These are phyloP conservation scores for Amblyornis subalaris DNA, from an alignment of 2,113 vertebrate genomes.

Conservation along the genomic window DNA sequence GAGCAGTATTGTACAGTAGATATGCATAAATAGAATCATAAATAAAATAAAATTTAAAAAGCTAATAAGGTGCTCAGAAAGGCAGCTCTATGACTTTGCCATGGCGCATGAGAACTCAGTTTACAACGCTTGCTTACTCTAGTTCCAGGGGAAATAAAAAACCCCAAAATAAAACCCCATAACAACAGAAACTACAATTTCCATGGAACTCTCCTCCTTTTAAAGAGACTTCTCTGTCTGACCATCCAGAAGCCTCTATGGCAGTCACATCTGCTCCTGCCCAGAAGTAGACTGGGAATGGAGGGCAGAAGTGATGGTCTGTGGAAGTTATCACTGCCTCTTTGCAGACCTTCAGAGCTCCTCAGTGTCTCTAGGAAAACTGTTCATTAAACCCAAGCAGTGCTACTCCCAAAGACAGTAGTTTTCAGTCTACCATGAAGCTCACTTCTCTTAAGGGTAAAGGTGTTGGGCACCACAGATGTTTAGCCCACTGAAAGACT, in stretches of 20 bases:
- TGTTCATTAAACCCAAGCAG: background rate
- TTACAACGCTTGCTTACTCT: background rate
- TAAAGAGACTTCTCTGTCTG: background rate
- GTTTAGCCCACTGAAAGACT: background rate
- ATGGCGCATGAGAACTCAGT: background rate
- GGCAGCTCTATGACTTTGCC: background rate
- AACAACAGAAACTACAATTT: background rate
- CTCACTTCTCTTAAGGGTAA: background rate
- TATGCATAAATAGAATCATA: slow-evolving; percentile 36
- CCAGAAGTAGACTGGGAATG: background rate
- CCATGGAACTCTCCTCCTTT: background rate
- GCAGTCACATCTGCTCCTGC: background rate
- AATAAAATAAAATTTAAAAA: background rate
- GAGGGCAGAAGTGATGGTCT: background rate
- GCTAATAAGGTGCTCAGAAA: slow-evolving; percentile 40
- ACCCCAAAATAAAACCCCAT: background rate
- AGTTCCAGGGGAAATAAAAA: background rate
- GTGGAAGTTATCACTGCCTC: background rate
- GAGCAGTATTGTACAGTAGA: slow-evolving; percentile 30
- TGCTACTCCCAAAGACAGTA: background rate
- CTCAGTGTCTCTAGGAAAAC: background rate
- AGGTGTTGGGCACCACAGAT: background rate
- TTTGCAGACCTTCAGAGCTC: background rate
- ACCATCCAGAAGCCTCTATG: background rate
- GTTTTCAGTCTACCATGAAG: background rate